Evolutionary conservation across 1,140 invertebrate species (phyloP), one percentile per base, ranked within the genome.

Genomic region (Wiebesia pumilae): DNA sequence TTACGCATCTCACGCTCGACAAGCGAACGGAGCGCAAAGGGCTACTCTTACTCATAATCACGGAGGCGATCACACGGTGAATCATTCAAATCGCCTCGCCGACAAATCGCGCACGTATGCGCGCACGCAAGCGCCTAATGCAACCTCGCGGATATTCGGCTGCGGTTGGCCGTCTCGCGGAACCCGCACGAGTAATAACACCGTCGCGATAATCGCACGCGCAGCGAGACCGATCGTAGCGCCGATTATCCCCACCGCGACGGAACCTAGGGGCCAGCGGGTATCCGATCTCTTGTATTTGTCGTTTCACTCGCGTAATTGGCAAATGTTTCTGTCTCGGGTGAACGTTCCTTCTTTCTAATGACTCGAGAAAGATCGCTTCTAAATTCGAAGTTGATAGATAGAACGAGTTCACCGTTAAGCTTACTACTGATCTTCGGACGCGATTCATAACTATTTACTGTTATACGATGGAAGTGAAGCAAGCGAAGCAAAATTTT

Each of bases 361-460:
- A 58, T 47, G 65, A 35, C 51, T 27, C 43, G 27, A 19, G 24
- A 65, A 33, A 40, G 43, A 67, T 82, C 30, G 43, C 69, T 58
- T 12, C 67, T 62, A 77, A 75, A 30, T 65, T 40, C 27, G n/a
- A 83, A 77, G 69, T 78, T 62, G 71, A 65, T 77, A 21, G 69
- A 40, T 43, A 38, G 38, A 16, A 35, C 51, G 38, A 73, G 1
- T 47, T 79, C 30, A 38, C 77, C 65, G 77, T 80, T 81, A 40
- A 35, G 6, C 14, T 62, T 40, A 30, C 75, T 43, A 35, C 58
- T 19, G 75, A 21, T 47, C 16, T 21, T 6, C 47, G 40, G 47
- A 40, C 79, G 43, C 67, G 78, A 81, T 85, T 81, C 51, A 75
- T 85, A 58, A 33, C 14, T 43, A 54, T 81, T 85, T 85, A 85